Base-by-base conservation (phyloP, 2,113 vertebrate species). In the Clarias magur region DNA sequence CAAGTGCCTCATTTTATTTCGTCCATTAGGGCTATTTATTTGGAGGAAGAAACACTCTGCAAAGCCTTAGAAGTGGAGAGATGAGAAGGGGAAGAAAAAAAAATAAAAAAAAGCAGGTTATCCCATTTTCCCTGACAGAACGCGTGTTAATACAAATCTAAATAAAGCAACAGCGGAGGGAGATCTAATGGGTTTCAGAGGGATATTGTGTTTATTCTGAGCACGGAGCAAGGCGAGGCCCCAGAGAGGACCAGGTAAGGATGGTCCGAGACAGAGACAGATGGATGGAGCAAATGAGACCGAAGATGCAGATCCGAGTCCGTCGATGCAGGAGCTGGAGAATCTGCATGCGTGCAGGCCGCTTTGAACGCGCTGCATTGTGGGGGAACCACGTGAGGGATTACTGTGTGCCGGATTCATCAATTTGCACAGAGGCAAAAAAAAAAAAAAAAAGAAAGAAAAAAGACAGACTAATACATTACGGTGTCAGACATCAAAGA, bases 391-490 rank as follows among this genome's bases (percentile, higher is more conserved):
- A 78, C 63, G 85, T 92, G 86, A 90, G 86, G 89, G 91, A 92
- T 92, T 90, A 92, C 86, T 78, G 84, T 84, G 30, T 70, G 62
- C 85, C 83, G 89, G 93, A 94, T 93, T 90, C 89, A 93, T 94
- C 91, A 93, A 91, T 89, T 88, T 88, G 88, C 89, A 90, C 90
- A 85, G 63, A 89, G 88, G 92, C 11, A 48, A 60, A 60, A 80
- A 16, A 60, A 63, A 65, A 25, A 48, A 48, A 42, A 62, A 63
- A 81, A 42, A n/a, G n/a, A n/a, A 84, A 76, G 3, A 38, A 84
- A 85, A 48, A 60, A 19, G 93, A 93, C 89, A 92, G 90, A 91
- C 89, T 91, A 92, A 92, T 93, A 92, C 86, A 93, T 94, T 92
- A 92, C 75, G 70, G 73, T 93, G 90, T 91, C 91, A 89, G 80